These are phyloP conservation scores for Drosophila seguyi DNA, from an alignment of 1,140 invertebrate species.

Conservation along the genomic window DNA sequence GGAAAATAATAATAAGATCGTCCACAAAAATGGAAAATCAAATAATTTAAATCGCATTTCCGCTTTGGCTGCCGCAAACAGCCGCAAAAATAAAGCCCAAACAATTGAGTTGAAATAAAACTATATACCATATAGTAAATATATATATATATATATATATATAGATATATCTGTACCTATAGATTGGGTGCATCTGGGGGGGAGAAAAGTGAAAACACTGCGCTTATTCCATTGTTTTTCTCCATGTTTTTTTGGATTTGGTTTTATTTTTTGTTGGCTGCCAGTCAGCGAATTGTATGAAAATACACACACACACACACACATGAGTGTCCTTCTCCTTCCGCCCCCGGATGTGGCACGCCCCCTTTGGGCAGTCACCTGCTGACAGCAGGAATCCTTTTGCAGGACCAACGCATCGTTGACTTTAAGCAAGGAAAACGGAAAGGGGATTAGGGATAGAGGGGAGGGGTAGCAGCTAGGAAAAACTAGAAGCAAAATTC, in stretches of 20 bases:
- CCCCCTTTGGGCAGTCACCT: conserved; percentile 51
- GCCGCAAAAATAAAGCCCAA: conserved; percentile 56
- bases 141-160: neutral
- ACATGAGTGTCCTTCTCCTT: conserved; percentile 28
- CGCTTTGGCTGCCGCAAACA: conserved; percentile 73
- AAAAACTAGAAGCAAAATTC: conserved; percentile 5
- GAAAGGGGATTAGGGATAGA: neutral
- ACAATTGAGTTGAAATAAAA: conserved; percentile 27
- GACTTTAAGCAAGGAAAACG: conserved; percentile 31
- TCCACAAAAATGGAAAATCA: conserved; percentile 72
- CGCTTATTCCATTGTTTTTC: conserved; percentile 41
- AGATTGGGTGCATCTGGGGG: conserved; percentile 12
- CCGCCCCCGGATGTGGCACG: conserved; percentile 26
- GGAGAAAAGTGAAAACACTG: conserved; percentile 53
- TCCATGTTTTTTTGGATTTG: conserved; percentile 6
- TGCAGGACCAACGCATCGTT: conserved; percentile 48
- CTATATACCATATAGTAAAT: neutral
- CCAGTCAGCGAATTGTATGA: conserved; percentile 42
- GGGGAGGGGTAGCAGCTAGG: too few species aligned
- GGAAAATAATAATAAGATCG: conserved; percentile 29
- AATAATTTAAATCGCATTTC: conserved; percentile 84
- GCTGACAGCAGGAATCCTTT: conserved; percentile 52
- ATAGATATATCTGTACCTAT: conserved; percentile 1
- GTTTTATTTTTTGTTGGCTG: conserved; percentile 5
- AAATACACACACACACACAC: conserved; percentile 24